Evolutionary conservation across 2,888 invertebrate genomes (phyloP).

Genomic region (Podabrus alpinus): DNA sequence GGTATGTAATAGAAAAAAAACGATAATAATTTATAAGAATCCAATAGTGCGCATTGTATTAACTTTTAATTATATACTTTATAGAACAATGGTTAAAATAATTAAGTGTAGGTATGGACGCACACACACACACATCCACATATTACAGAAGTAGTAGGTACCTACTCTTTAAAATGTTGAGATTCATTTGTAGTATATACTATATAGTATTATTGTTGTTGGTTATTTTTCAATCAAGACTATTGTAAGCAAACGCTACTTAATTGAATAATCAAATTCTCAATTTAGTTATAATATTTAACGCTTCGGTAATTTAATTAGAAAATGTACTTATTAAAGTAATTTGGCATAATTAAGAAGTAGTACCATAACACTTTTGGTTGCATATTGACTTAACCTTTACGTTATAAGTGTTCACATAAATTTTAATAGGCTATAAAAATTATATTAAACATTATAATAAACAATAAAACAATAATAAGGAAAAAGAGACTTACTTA

Average conservation of each 20-base stretch:
- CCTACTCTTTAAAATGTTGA: background rate
- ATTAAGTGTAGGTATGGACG: background rate
- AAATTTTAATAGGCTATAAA: background rate
- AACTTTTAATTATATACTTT: background rate
- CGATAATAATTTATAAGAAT: background rate
- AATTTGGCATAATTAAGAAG: background rate
- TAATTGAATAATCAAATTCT: background rate
- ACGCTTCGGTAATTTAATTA: background rate
- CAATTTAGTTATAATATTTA: background rate
- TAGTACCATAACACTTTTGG: background rate
- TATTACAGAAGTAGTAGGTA: background rate
- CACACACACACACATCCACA: background rate
- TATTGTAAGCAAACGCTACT: background rate
- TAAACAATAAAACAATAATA: background rate
- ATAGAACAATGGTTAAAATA: background rate
- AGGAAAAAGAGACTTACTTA: background rate
- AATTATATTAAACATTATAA: background rate
- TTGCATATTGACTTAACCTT: background rate
- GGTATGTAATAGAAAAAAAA: background rate
- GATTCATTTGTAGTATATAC: background rate
- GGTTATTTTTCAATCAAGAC: background rate
- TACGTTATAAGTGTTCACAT: background rate
- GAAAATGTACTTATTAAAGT: background rate
- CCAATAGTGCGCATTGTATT: background rate
- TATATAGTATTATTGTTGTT: background rate